phyloP scores from a whole-genome alignment of 2,888 invertebrate genomes.

The Thyatira batis region DNA sequence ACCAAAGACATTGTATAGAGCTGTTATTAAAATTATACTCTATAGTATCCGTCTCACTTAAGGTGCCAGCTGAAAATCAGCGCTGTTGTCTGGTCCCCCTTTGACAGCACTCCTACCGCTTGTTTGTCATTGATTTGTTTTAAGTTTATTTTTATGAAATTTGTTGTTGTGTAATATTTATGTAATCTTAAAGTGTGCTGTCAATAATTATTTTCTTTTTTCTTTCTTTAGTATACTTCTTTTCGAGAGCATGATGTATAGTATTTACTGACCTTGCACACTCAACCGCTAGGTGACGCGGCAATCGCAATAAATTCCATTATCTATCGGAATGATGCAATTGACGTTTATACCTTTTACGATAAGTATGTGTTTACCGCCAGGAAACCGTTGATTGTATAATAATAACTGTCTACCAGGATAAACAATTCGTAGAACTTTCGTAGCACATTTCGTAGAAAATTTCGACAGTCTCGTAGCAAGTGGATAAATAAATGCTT shows the following conservation, averaged over 20 bases:
- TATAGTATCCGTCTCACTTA: no score
- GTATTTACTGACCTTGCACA: slow-evolving; percentile 47
- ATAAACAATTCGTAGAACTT: background rate
- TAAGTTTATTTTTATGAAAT: no score
- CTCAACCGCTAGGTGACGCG: slow-evolving; percentile 9
- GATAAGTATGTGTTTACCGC: background rate
- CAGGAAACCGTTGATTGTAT: background rate
- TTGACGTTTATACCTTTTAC: background rate
- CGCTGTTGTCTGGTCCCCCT: no score
- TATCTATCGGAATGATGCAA: slow-evolving; percentile 37
- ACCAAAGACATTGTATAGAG: no score
- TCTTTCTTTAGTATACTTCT: background rate
- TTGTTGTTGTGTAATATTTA: no score
- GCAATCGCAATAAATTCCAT: slow-evolving; percentile 20
- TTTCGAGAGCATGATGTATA: background rate
- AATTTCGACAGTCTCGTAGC: background rate
- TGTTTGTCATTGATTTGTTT: no score
- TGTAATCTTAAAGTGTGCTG: no score
- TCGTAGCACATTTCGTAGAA: background rate
- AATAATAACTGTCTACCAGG: background rate
- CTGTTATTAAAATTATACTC: no score
- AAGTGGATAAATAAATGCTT: no score
- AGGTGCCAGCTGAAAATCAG: no score
- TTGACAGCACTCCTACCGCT: no score
- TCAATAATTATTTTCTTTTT: no score